A percentile compares a stretch with the other conserved stretches of the same genome.
Evolutionary conservation across 2,113 vertebrate species (phyloP).

Genomic region (Prunella fulvescens): DNA sequence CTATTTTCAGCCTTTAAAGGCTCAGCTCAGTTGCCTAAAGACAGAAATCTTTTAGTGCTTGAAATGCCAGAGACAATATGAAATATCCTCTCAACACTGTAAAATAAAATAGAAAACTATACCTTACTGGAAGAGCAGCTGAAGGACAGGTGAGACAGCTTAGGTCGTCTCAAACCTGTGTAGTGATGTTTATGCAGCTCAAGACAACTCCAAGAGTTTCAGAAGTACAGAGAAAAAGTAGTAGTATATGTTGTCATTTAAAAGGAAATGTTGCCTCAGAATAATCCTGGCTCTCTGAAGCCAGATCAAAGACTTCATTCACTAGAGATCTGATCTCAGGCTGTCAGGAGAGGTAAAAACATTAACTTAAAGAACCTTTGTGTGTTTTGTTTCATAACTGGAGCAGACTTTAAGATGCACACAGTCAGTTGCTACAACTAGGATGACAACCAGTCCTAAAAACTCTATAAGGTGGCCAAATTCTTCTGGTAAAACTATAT

Average conservation of each 20-base stretch:
- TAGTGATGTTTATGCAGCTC: background rate
- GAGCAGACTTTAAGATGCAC: background rate
- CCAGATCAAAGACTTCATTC: slow-evolving; percentile 9
- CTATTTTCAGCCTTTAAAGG: background rate
- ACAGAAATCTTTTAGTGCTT: background rate
- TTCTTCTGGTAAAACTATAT: background rate
- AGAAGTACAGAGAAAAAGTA: background rate
- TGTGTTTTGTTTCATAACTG: background rate
- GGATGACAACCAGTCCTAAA: background rate
- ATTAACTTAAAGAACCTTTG: slow-evolving; percentile 10
- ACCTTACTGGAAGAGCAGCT: background rate
- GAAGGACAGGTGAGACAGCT: background rate
- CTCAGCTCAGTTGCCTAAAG: background rate
- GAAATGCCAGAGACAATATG: background rate
- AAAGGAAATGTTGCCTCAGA: background rate
- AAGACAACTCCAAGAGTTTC: background rate
- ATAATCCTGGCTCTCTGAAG: background rate
- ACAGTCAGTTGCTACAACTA: background rate
- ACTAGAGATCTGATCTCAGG: background rate
- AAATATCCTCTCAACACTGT: background rate
- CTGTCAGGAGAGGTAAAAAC: background rate
- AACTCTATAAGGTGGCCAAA: background rate
- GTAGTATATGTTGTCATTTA: background rate
- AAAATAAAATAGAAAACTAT: background rate
- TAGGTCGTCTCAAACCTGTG: background rate